These are phyloP conservation scores for Chrysopilus asiliformis DNA, from an alignment of 2,888 invertebrate species.

Conservation along the genomic window DNA sequence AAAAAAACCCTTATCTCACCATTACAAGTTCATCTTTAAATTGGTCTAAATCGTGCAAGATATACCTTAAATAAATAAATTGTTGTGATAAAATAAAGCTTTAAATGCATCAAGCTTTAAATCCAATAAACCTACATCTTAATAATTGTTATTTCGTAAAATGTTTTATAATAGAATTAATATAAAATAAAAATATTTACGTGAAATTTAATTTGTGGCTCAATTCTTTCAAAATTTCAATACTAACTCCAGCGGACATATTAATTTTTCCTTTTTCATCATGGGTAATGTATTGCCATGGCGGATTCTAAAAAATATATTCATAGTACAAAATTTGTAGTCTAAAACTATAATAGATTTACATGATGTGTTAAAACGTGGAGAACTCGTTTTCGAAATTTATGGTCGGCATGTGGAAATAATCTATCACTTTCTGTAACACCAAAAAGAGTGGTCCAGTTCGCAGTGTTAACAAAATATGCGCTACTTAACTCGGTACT, in stretches of 20 bases:
- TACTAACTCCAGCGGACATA: slow-evolving; percentile 56
- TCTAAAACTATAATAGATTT: slow-evolving; percentile 26
- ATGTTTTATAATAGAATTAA: too few species aligned
- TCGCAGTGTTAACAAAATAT: slow-evolving; percentile 45
- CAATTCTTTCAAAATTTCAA: slow-evolving; percentile 66
- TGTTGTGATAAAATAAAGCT: too few species aligned
- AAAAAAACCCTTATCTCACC: too few species aligned
- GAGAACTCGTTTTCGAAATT: slow-evolving; percentile 59
- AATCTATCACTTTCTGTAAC: slow-evolving; percentile 51
- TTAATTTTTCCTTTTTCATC: slow-evolving; percentile 45
- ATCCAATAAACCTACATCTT: too few species aligned
- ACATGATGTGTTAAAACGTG: slow-evolving; percentile 69
- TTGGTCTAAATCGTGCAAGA: too few species aligned
- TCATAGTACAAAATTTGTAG: not conserved
- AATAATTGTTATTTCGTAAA: too few species aligned
- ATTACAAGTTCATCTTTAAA: too few species aligned
- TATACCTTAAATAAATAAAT: too few species aligned
- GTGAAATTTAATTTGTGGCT: slow-evolving; percentile 70
- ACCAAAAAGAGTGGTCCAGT: slow-evolving; percentile 62
- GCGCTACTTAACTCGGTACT: too few species aligned
- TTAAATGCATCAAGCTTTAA: too few species aligned
- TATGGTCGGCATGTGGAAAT: slow-evolving; percentile 67
- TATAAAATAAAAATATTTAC: slow-evolving; percentile 35
- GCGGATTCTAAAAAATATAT: slow-evolving; percentile 57
- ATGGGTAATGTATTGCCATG: slow-evolving; percentile 63